Conservation (phyloP, 2,888 invertebrate genomes). For the Quadroppia sp. region DNA sequence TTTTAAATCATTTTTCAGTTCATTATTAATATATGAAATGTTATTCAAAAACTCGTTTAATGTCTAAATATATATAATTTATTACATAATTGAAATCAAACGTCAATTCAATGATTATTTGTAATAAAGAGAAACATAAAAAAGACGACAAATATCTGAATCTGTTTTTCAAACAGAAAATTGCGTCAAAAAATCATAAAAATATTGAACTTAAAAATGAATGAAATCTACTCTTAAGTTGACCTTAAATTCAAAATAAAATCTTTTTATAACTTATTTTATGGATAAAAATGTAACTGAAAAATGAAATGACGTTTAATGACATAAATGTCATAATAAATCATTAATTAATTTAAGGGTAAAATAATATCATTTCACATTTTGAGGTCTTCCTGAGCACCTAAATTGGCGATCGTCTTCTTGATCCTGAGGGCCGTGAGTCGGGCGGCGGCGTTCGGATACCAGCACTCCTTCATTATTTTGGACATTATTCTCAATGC, state of each 20-base stretch:
- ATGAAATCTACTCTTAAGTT: background rate
- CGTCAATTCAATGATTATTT: background rate
- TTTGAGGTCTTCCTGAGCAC: constrained; percentile 48
- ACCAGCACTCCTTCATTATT: constrained; percentile 98
- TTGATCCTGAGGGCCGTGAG: constrained; percentile 92
- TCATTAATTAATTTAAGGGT: background rate
- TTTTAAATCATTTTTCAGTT: background rate
- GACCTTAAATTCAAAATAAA: constrained; percentile 8
- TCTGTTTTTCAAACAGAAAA: constrained; percentile 18
- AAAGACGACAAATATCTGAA: background rate
- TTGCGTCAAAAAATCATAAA: background rate
- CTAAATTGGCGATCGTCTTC: constrained; percentile 78
- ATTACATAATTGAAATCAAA: background rate
- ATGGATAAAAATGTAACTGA: background rate
- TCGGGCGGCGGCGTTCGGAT: constrained; percentile 88
- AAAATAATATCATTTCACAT: constrained; percentile 42
- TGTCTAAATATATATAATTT: background rate
- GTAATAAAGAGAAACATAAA: constrained; percentile 2
- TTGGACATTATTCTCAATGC: constrained; percentile 70
- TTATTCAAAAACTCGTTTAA: background rate
- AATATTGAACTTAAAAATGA: background rate
- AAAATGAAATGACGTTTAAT: background rate
- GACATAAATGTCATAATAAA: background rate
- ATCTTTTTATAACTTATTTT: background rate
- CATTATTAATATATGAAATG: background rate